Evolutionary conservation across 2,888 invertebrate species (phyloP), one percentile per base, ranked within the genome.

Genomic region (Drosophila testacea): DNA sequence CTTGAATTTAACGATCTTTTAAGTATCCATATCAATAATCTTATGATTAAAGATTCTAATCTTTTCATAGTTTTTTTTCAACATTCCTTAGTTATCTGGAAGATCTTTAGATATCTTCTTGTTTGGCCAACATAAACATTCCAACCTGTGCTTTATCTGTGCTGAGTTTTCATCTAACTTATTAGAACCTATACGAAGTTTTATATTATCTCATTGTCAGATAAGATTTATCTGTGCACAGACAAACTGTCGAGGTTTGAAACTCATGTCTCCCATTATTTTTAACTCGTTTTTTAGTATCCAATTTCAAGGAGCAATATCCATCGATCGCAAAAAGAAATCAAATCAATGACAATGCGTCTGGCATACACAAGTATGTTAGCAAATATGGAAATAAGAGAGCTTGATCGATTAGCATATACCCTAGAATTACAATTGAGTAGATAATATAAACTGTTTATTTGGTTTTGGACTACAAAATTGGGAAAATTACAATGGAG

Each of bases 1-100:
- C n/a, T 22, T 30, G 42, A 42, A 22, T 55, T 42, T 32, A 57
- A 57, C 57, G 57, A 57, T 57, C 47, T 30, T 30, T 57, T 28
- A 28, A 32, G 44, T 42, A 34, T 42, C n/a, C 34, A 28, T 41
- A 55, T 4, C 34, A 28, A 52, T 13, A 34, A 28, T 52, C 16
- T 61, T 3, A 22, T 3, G 22, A 22, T 22, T 22, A 22, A 22
- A 22, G 22, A 22, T 22, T 22, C 22, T 3, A 16, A 61, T 61
- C 54, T 61, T 9, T 44, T 10, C 22, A 4, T n/a, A 28, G 16
- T 16, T 32, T 39, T n/a, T 13, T 11, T 11, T 32, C 6, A 32
- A 55, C 52, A 61, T 61, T 52, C 60, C 34, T 28, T 6, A 13
- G 54, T n/a, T 61, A 61, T 61, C 54, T 52, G 5, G 5, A 10